Evolutionary conservation across 2,797 vertebrate genomes (phyloP).

Genomic region (Myotis findleyi): DNA sequence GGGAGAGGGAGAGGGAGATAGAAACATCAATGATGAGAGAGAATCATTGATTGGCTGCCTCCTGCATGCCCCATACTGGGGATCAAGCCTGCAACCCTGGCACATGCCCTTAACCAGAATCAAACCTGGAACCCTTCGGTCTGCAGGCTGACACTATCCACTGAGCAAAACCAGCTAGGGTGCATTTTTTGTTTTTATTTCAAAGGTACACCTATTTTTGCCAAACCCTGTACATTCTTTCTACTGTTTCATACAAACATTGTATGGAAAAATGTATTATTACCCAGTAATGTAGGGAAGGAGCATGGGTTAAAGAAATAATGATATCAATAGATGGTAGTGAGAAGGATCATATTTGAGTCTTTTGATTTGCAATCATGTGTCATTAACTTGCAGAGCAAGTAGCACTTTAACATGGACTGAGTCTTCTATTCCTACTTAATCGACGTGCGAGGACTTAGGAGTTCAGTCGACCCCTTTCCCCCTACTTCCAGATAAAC

Average conservation of each 20-base stretch:
- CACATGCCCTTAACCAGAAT: too few relatives aligned
- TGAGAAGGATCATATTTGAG: neutral
- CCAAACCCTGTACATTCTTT: neutral
- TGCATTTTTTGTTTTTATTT: too few relatives aligned
- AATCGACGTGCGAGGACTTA: neutral
- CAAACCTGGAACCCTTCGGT: too few relatives aligned
- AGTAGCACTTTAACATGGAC: neutral
- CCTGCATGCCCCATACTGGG: too few relatives aligned
- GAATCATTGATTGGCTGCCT: too few relatives aligned
- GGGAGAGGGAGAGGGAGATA: too few relatives aligned
- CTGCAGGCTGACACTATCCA: too few relatives aligned
- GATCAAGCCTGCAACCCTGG: too few relatives aligned
- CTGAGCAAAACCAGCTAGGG: too few relatives aligned
- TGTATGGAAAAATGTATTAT: neutral
- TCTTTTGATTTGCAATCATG: neutral
- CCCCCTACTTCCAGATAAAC: neutral
- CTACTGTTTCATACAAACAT: neutral
- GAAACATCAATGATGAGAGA: too few relatives aligned
- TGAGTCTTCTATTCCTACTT: neutral
- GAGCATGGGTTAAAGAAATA: neutral
- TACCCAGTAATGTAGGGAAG: neutral
- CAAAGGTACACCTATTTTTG: neutral
- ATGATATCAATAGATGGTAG: neutral
- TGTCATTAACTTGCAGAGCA: neutral
- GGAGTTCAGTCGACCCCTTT: neutral